Percentiles rank a stretch among this genome's conserved stretches.
Evolutionary conservation across 2,113 vertebrate genomes (phyloP).

Genomic region (Eurypyga helias): DNA sequence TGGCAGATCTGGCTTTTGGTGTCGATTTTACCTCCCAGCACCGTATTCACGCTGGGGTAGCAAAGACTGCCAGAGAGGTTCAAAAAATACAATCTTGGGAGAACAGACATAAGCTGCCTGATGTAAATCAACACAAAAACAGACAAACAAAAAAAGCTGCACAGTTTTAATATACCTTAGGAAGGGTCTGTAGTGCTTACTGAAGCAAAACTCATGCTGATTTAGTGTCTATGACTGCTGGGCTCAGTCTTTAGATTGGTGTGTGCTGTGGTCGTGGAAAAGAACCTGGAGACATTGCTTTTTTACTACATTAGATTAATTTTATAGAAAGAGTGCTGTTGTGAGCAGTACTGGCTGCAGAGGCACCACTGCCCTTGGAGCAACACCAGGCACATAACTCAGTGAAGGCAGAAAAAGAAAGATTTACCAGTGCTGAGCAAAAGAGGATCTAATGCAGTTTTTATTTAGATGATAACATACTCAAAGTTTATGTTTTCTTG

Average conservation of each 20-base stretch:
- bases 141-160: background rate
- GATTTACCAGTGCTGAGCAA: background rate
- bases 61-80: background rate
- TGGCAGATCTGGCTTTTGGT: constrained; percentile 5
- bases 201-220: background rate
- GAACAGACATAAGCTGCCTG: background rate
- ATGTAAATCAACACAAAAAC: background rate
- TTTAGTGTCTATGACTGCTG: background rate
- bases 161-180: background rate
- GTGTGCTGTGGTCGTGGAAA: background rate
- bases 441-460: background rate
- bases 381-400: background rate
- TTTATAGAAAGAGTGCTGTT: background rate
- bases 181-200: background rate
- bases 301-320: background rate
- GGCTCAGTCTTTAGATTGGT: background rate
- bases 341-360: background rate
- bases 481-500: background rate
- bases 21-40: background rate
- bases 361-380: background rate
- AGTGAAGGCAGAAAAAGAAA: background rate
- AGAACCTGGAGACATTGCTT: background rate
- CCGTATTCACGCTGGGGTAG: background rate
- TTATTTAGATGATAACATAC: background rate
- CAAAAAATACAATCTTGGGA: background rate